These are phyloP conservation scores for Miniopterus natalensis DNA, from an alignment of 2,113 vertebrate species.

Conservation along the genomic window DNA sequence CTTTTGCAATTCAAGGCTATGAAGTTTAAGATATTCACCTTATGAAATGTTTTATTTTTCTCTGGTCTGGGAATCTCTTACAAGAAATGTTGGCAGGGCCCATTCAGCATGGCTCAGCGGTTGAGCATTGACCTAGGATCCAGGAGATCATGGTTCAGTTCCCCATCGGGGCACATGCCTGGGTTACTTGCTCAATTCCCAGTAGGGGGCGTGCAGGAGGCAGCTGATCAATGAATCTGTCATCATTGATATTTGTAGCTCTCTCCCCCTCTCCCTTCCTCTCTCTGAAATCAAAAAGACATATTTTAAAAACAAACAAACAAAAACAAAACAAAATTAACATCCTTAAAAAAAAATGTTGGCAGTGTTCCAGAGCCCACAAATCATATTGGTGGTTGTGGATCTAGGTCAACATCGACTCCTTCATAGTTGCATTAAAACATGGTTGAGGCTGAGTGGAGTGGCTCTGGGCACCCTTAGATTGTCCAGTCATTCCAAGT, in stretches of 20 bases:
- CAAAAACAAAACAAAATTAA: too few species aligned
- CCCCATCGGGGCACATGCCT: too few species aligned
- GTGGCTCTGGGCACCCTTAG: not conserved
- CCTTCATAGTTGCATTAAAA: conserved; percentile 53
- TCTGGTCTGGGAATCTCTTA: conserved; percentile 20
- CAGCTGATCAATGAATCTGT: too few species aligned
- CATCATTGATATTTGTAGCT: too few species aligned
- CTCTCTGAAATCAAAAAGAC: too few species aligned
- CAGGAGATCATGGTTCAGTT: too few species aligned
- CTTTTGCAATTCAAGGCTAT: conserved; percentile 1
- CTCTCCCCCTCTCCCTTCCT: too few species aligned
- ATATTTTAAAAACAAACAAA: too few species aligned
- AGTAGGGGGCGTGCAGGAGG: too few species aligned
- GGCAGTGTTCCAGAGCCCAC: conserved; percentile 22
- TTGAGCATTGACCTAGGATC: too few species aligned
- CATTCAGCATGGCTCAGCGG: too few species aligned
- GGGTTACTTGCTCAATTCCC: too few species aligned
- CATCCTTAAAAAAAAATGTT: not conserved
- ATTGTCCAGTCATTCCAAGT: conserved; percentile 35
- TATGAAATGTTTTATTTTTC: conserved; percentile 40
- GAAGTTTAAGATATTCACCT: not conserved
- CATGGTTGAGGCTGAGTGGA: not conserved
- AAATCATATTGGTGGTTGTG: conserved; percentile 1
- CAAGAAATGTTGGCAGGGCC: not conserved
- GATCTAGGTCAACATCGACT: not conserved